Conservation (phyloP, 2,888 invertebrate genomes). For the Opisthograptis luteolata region DNA sequence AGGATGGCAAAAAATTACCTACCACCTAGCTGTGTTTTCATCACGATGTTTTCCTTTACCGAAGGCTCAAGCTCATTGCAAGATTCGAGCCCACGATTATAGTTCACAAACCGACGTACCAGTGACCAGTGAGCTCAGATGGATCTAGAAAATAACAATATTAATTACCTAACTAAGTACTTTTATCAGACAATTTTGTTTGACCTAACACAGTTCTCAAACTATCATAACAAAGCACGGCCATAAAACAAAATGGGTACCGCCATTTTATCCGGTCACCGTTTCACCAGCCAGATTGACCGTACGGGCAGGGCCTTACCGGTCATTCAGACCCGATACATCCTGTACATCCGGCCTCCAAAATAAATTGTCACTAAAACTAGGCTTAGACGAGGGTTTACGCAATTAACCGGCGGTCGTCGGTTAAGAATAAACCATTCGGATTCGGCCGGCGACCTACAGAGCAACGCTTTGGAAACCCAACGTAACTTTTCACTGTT, state of each 20-base stretch:
- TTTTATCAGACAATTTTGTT: not conserved
- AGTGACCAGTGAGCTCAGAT: no score
- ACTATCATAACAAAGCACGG: slow-evolving; percentile 3
- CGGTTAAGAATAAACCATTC: slow-evolving; percentile 78
- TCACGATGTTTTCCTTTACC: no score
- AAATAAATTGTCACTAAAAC: slow-evolving; percentile 79
- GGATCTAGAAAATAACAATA: no score
- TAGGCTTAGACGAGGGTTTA: slow-evolving; percentile 78
- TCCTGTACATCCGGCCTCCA: slow-evolving; percentile 56
- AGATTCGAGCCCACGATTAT: no score
- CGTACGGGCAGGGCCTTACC: slow-evolving; percentile 13
- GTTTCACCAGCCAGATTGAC: slow-evolving; percentile 9
- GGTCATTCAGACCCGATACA: slow-evolving; percentile 42
- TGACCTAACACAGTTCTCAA: slow-evolving; percentile 1
- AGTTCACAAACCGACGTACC: no score
- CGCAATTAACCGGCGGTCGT: slow-evolving; percentile 70
- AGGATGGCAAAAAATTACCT: no score
- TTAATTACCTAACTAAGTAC: no score
- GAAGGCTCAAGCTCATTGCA: no score
- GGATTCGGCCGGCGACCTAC: slow-evolving; percentile 58
- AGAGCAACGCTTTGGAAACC: slow-evolving; percentile 43
- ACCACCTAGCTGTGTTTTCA: no score
- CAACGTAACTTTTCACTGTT: slow-evolving; percentile 51
- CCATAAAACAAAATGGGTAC: not conserved
- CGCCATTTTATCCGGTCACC: slow-evolving; percentile 11